phyloP scores from a whole-genome alignment of 2,797 vertebrate genomes.

The Sylvia borin region DNA sequence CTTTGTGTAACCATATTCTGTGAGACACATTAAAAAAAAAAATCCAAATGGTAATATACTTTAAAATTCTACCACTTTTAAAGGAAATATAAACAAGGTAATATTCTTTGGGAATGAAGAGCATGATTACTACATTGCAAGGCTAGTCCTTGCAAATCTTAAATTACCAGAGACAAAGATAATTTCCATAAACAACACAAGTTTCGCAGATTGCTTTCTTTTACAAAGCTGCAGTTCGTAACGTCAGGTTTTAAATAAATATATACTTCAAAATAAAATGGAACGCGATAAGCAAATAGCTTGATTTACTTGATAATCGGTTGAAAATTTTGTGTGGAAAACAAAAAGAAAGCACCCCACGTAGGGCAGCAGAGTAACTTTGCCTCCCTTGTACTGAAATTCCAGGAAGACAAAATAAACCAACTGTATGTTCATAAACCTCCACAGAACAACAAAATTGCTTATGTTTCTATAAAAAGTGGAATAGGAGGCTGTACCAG shows the following conservation, averaged over 20 bases:
- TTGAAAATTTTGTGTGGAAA: not conserved
- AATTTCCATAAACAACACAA: constrained; percentile 14
- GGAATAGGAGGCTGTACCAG: not conserved
- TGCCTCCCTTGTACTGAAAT: not conserved
- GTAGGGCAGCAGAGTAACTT: not conserved
- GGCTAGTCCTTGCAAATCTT: not conserved
- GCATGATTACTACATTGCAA: not conserved
- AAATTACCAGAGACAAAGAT: not conserved
- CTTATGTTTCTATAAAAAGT: not conserved
- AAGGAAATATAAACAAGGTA: not conserved
- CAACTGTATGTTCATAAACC: not conserved
- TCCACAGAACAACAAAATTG: not conserved
- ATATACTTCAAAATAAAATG: not conserved
- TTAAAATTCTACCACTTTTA: not conserved
- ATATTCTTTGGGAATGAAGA: not conserved
- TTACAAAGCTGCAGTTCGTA: not conserved
- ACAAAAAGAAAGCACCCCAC: constrained; percentile 10
- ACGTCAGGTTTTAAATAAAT: not conserved
- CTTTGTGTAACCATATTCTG: not conserved
- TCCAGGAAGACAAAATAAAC: constrained; percentile 15
- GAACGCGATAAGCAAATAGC: not conserved
- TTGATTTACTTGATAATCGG: not conserved
- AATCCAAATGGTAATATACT: not conserved
- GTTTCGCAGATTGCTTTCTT: not conserved
- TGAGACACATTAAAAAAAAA: not conserved